Percentiles rank a stretch among this genome's conserved stretches.
Evolutionary conservation across 2,888 invertebrate genomes (phyloP).

Genomic region (Apoderus coryli): DNA sequence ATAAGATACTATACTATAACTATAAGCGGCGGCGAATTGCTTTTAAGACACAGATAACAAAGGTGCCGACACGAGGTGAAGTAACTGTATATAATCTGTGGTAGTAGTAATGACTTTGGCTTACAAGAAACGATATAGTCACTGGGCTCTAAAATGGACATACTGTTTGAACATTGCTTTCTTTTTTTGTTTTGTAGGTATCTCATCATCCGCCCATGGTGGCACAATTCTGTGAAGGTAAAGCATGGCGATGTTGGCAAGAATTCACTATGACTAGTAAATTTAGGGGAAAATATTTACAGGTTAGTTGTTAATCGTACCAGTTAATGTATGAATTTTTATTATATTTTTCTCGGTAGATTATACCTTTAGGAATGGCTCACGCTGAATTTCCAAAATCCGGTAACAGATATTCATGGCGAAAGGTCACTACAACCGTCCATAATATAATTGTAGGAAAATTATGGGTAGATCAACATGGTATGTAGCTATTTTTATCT

Average conservation of each 20-base stretch:
- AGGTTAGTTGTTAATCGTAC: conserved; percentile 31
- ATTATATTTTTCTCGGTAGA: conserved; percentile 35
- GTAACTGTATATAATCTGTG: too few relatives aligned
- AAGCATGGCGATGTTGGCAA: conserved; percentile 90
- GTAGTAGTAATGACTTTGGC: too few relatives aligned
- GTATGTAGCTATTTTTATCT: conserved; percentile 18
- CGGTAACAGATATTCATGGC: conserved; percentile 90
- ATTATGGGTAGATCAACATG: conserved; percentile 99
- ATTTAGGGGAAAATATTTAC: conserved; percentile 96
- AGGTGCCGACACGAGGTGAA: too few relatives aligned
- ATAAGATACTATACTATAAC: too few relatives aligned
- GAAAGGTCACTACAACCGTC: conserved; percentile 96
- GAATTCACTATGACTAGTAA: conserved; percentile 99
- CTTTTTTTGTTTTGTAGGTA: conserved; percentile 39
- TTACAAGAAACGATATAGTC: too few relatives aligned
- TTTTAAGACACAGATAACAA: too few relatives aligned
- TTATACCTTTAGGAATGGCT: conserved; percentile 61
- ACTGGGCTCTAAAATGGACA: too few relatives aligned
- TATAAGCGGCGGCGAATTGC: too few relatives aligned
- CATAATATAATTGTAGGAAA: conserved; percentile 99
- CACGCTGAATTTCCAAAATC: conserved; percentile 48
- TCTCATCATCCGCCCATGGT: conserved; percentile 99
- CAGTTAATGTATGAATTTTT: too few relatives aligned
- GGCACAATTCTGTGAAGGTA: conserved; percentile 87
- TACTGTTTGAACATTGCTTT: too few relatives aligned